Conservation (phyloP, 2,797 vertebrate genomes). For the Sebastes flavidus region DNA sequence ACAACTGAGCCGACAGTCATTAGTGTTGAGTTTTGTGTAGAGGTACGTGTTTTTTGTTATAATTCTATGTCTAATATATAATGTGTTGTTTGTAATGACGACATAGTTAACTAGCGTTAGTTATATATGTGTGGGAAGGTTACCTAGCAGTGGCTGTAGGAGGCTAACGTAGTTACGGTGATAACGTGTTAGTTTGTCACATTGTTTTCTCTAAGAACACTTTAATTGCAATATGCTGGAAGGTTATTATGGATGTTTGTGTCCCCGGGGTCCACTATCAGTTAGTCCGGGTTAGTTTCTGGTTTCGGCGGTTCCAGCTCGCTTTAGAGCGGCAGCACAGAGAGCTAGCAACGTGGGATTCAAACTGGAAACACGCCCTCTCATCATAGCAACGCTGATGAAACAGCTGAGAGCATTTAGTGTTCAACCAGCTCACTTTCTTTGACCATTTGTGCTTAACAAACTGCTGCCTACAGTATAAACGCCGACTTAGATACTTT, state of each 20-base stretch:
- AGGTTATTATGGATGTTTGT: no score
- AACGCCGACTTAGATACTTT: not conserved
- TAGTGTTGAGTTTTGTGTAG: not conserved
- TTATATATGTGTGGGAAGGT: not conserved
- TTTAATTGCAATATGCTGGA: no score
- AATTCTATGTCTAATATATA: not conserved
- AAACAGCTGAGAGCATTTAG: constrained; percentile 20
- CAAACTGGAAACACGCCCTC: constrained; percentile 13
- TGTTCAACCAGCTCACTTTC: not conserved
- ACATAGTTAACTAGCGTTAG: no score
- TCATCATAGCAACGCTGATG: constrained; percentile 54
- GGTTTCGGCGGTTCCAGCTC: constrained; percentile 56
- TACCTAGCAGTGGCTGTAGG: not conserved
- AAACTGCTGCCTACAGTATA: not conserved
- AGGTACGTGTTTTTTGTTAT: not conserved
- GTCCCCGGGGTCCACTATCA: not conserved
- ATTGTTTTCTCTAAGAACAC: no score
- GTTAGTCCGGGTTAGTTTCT: no score
- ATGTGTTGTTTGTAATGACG: not conserved
- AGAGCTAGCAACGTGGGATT: constrained; percentile 25
- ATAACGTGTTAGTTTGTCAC: not conserved
- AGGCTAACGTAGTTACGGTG: not conserved
- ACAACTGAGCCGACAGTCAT: not conserved
- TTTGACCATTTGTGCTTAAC: not conserved
- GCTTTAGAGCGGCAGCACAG: constrained; percentile 57